Evolutionary conservation across 2,113 vertebrate species (phyloP).

Genomic region (human): GRCh38 chr13:95771501-95772000

Average conservation of each 20-base stretch:
- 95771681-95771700: background rate
- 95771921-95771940: background rate
- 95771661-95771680: background rate
- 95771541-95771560: background rate
- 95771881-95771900: background rate
- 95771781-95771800: background rate
- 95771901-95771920: background rate
- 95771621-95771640: background rate
- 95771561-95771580: background rate
- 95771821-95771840: background rate
- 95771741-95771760: background rate
- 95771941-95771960: background rate
- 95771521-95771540: background rate
- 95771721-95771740: background rate
- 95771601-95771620: background rate
- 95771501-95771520: background rate
- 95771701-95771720: background rate
- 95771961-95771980: background rate
- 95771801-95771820: background rate
- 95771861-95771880: background rate
- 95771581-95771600: background rate
- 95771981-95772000: background rate
- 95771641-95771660: background rate
- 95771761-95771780: background rate
- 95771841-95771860: background rate